These are phyloP conservation scores for Chrysolina americana DNA, from an alignment of 2,888 invertebrate species.

Conservation along the genomic window DNA sequence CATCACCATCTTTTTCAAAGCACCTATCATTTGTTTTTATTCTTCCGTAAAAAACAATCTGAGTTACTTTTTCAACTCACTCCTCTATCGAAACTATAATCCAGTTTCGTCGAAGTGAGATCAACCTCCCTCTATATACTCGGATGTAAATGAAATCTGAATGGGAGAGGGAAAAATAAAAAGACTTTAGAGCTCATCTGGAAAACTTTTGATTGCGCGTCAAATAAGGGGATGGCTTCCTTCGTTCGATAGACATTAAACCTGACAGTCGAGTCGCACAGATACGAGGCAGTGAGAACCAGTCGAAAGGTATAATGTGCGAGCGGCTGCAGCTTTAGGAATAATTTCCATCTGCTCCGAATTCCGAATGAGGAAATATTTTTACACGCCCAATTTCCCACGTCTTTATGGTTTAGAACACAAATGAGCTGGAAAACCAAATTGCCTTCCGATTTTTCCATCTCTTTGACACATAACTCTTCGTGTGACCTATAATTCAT, in stretches of 20 bases:
- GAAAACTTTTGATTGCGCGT: conserved; percentile 19
- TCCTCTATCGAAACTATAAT: background rate
- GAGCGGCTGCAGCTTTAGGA: conserved; percentile 10
- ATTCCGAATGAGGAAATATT: conserved; percentile 37
- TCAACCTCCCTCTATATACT: background rate
- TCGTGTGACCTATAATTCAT: conserved; percentile 37
- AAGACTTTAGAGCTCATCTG: background rate
- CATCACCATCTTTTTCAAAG: no score
- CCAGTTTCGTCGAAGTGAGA: background rate
- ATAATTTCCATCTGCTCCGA: conserved; percentile 34
- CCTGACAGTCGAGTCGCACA: conserved; percentile 17
- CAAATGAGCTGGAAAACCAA: conserved; percentile 45
- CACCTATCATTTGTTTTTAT: no score
- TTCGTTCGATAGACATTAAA: conserved; percentile 1
- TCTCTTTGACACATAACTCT: conserved; percentile 30
- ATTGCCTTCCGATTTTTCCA: conserved; percentile 16
- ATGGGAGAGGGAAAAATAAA: background rate
- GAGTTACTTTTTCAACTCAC: background rate
- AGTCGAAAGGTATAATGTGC: conserved; percentile 17
- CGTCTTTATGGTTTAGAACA: conserved; percentile 32
- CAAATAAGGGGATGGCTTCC: background rate
- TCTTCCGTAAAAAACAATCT: no score
- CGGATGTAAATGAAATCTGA: background rate
- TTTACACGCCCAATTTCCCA: conserved; percentile 36
- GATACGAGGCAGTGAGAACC: conserved; percentile 19